phyloP scores from a whole-genome alignment of 2,888 invertebrate species.

The Neoitamus cyanurus region DNA sequence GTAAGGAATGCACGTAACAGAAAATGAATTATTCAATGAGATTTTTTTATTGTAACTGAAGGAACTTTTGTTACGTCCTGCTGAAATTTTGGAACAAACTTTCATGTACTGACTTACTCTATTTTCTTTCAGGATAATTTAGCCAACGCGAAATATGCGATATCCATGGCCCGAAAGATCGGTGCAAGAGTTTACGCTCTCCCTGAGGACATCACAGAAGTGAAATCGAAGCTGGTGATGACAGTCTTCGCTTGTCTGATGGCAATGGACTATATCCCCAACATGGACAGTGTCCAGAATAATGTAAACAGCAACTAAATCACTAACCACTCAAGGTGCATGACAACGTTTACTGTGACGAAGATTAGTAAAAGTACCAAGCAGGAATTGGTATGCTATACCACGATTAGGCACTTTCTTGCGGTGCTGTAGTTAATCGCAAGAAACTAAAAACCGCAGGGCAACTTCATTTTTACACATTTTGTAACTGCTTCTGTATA shows the following conservation, averaged over 20 bases:
- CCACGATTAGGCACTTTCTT: conserved; percentile 8
- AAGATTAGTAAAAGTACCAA: background rate
- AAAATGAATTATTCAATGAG: no score
- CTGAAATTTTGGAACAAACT: background rate
- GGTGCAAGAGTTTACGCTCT: conserved; percentile 98
- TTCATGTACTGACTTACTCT: background rate
- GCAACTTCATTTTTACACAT: conserved; percentile 16
- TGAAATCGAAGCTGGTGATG: conserved; percentile 99
- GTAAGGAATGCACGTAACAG: no score
- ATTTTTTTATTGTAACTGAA: no score
- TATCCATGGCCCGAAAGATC: conserved; percentile 96
- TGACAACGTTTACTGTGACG: background rate
- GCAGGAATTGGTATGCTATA: conserved; percentile 22
- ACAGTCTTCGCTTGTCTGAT: conserved; percentile 99
- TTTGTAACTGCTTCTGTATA: conserved; percentile 32
- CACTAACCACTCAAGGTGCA: background rate
- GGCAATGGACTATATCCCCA: conserved; percentile 95
- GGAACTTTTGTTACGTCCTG: no score
- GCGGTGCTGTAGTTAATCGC: conserved; percentile 26
- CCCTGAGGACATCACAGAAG: conserved; percentile 98
- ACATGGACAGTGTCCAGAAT: conserved; percentile 74
- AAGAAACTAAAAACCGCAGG: conserved; percentile 15
- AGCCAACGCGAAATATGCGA: conserved; percentile 99
- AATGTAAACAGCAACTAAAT: conserved; percentile 59
- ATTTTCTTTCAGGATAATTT: conserved; percentile 79